Evolutionary conservation across 2,113 vertebrate genomes (phyloP).

Genomic region (Chitala chitala): DNA sequence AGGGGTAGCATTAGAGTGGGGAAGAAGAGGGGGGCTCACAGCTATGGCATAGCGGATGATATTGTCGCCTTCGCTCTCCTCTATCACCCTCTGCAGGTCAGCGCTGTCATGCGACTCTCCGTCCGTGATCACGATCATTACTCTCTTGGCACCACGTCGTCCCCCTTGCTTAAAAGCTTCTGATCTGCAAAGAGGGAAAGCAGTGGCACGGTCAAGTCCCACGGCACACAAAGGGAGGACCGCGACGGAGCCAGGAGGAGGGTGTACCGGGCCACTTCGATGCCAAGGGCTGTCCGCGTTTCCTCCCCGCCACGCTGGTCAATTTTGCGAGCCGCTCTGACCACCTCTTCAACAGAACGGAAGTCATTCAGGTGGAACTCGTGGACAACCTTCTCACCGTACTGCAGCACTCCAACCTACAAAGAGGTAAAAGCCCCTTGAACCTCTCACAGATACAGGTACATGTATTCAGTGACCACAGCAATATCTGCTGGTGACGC

Average conservation of each 20-base stretch:
- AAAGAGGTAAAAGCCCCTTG: neutral
- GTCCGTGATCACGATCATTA: constrained; percentile 97
- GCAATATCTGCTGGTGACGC: neutral
- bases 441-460: neutral
- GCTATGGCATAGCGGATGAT: constrained; percentile 92
- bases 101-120: constrained; percentile 94
- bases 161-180: constrained; percentile 65
- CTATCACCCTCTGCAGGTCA: constrained; percentile 77
- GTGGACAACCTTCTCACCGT: constrained; percentile 82
- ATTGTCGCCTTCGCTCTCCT: constrained; percentile 80
- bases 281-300: constrained; percentile 86
- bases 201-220: neutral
- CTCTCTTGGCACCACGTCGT: constrained; percentile 84
- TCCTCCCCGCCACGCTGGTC: constrained; percentile 88
- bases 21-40: constrained; percentile 59
- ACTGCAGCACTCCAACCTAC: constrained; percentile 91
- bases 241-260: too few relatives aligned
- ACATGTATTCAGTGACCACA: neutral
- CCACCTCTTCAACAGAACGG: constrained; percentile 79
- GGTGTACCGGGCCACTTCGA: constrained; percentile 79
- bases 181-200: neutral
- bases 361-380: constrained; percentile 87
- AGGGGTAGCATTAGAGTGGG: neutral
- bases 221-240: neutral
- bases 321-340: constrained; percentile 79